Evolutionary conservation across 2,888 invertebrate species (phyloP), one percentile per base, ranked within the genome.

Genomic region (Drosophila hawaiiensis): DNA sequence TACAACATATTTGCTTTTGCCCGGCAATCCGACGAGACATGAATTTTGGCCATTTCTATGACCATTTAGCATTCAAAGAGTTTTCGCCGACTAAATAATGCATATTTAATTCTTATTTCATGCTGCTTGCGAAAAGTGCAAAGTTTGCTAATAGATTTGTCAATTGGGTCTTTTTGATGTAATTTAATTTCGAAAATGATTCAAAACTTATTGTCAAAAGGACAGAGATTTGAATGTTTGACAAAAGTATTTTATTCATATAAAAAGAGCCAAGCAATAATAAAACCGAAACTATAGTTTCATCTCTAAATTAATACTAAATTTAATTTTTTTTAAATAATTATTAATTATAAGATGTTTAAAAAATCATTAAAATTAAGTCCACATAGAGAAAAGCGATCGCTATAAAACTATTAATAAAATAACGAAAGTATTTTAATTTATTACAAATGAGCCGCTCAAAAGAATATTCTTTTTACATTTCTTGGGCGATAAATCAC

Each of bases 1-100:
- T 83, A 87, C 89, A 90, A 77, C 90, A 89, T 91, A 85, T 89
- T 81, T 89, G 83, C 80, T 28, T 39, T 28, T 37, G 65, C 28
- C 50, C 58, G n/a, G 50, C 63, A 67, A 70, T 9, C 22, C 37
- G 60, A 47, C 50, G 22, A 71, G 56, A 61, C 69, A 70, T 58
- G 65, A 43, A 66, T 76, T 68, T 67, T 70, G 73, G 71, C 74
- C 73, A 78, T 70, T 76, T 68, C 73, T 67, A 73, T 73, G 60
- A 19, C 72, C 78, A 72, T 76, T 80, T 70, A 62, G 50, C 61
- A 76, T 76, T 82, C 77, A 84, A 86, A 89, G 74, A 66, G 53
- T 39, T 59, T 65, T 50, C 63, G 77, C 89, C 86, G 89, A 73
- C 83, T 60, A 74, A 54, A 3, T 39, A 28, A 68, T 79, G 71